Evolutionary conservation across 2,888 invertebrate genomes (phyloP), one percentile per base, ranked within the genome.

Genomic region (Petrophora chlorosata): DNA sequence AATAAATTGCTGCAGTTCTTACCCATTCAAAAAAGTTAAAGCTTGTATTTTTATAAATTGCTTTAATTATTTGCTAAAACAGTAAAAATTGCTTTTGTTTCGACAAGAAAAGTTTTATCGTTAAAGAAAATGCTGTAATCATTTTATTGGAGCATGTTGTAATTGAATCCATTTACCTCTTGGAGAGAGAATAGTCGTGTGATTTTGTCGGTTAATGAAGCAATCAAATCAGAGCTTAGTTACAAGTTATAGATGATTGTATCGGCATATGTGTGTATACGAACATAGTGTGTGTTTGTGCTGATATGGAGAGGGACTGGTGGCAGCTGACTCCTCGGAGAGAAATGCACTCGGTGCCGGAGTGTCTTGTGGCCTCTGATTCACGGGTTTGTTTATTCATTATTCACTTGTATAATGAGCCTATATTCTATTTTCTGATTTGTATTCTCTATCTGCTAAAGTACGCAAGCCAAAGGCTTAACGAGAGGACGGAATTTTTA

Each of bases 301-400:
- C 16, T 2, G 52, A 49, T 26, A 85, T 88, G 87, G 83, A 82
- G 23, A 71, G 74, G 22, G 87, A 91, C 45, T 92, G 91, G 91
- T 92, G 92, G 91, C 85, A 88, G 53, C 71, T 91, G 60, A 83
- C 84, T 9, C 91, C 91, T 0, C 80, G 85, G 4, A 74, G 84
- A 38, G 79, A 84, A 28, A 56, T 81, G 41, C 78, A 59, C 59
- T 62, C 80, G 8, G 74, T 93, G 23, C 92, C 93, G 0, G 93
- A 93, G 54, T 88, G 92, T 63, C 80, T 93, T 54, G 90, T 92
- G 2, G 89, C 93, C 28, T 62, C 85, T 42, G 93, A 93, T 64
- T 93, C 93, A 62, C 74, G 92, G 92, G 93, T 93, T 82, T 59
- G 85, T 83, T 43, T 16, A 19, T 23, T 28, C 19, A 22, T 5